Base-by-base conservation (phyloP, 2,888 invertebrate species). In the Orchesellides sinensis region DNA sequence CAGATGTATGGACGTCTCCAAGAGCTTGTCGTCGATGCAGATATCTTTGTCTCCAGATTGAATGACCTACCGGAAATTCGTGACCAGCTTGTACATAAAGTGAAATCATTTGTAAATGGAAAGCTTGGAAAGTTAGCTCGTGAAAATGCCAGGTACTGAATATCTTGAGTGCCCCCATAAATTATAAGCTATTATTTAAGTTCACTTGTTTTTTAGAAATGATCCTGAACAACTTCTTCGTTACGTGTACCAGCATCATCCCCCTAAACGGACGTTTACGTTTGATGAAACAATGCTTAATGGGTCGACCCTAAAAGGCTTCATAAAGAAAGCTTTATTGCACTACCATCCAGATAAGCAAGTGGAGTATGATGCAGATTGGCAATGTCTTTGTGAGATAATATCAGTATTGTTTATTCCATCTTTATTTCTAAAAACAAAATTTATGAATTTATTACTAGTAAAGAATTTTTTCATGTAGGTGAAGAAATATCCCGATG, bases 21-120 rank as follows among this genome's bases (percentile, higher is more conserved):
- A n/a, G n/a, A n/a, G n/a, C n/a, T n/a, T 14, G 54, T 8, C 3
- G 54, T 54, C 21, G 54, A 54, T 21, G 32, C 29, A 2, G 61
- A 61, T 29, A 61, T 61, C 17, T 61, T 25, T 25, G 32, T 10
- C 6, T 29, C 29, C 29, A 6, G 61, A 29, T n/a, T 61, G n/a
- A 2, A 10, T 3, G 32, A 29, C 23, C 2, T 61, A n/a, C 8
- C 19, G 17, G 61, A 61, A 6, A 10, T 4, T 5, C n/a, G 61
- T 4, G 61, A 61, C 17, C 3, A n/a, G 2, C 61, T 29, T 29
- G 61, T 61, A 3, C 29, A 32, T 14, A 27, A 29, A 29, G 29
- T 61, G 29, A 61, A 61, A 32, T 61, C 61, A 5, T 61, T 61
- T 32, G 61, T 61, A 32, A 61, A 61, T 29, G 61, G 61, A 29